These are phyloP conservation scores for Micromussa lordhowensis DNA, from an alignment of 92 coral and sea anemone genomes.

Conservation along the genomic window DNA sequence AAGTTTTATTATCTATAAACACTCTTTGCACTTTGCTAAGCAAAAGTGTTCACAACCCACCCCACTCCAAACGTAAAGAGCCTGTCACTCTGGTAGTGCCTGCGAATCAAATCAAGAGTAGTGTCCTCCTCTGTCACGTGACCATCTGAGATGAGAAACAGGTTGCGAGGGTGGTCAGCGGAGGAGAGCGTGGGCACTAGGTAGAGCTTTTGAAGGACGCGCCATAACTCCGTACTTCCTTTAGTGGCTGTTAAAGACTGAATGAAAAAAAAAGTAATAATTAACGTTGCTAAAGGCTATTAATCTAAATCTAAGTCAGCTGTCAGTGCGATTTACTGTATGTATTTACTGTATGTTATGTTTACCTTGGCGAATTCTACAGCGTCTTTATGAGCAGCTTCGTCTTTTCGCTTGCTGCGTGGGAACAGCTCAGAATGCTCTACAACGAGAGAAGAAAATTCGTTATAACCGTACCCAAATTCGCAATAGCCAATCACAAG, in stretches of 20 bases:
- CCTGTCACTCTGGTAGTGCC: constrained; percentile 62
- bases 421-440: constrained; percentile 87
- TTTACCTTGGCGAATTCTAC: constrained; percentile 76
- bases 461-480: too few relatives aligned
- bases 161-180: constrained; percentile 87
- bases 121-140: constrained; percentile 94
- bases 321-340: neutral
- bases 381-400: constrained; percentile 62
- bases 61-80: constrained; percentile 91
- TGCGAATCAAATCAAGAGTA: constrained; percentile 69
- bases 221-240: constrained; percentile 95
- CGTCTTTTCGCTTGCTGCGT: constrained; percentile 61
- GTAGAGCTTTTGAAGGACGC: constrained; percentile 67
- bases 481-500: too few relatives aligned
- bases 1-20: neutral
- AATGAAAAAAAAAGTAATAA: neutral
- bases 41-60: constrained; percentile 48
- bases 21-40: neutral
- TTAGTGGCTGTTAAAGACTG: constrained; percentile 71
- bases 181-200: constrained; percentile 74
- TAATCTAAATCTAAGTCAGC: neutral
- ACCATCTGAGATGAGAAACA: constrained; percentile 93
- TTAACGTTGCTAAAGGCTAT: neutral
- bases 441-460: constrained; percentile 12
- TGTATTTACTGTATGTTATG: too few relatives aligned